Conservation (phyloP, 2,888 invertebrate species). For the Brachylomia viminalis region DNA sequence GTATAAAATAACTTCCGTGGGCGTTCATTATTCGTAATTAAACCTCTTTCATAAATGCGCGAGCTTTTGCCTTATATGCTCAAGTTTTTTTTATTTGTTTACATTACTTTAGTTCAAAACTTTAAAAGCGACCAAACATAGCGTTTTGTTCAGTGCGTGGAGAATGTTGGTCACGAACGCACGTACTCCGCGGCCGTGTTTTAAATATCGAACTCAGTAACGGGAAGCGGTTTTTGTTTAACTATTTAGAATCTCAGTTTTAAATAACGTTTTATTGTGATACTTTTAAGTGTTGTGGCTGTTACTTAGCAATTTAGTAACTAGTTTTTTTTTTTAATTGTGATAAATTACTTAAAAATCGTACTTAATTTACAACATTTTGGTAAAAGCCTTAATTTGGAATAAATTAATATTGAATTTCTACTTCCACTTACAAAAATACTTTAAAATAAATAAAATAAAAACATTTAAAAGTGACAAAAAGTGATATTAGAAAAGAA, state of each 20-base stretch:
- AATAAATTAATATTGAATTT: not conserved
- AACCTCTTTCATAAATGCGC: not conserved
- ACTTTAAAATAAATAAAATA: not conserved
- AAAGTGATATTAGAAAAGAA: constrained; percentile 34
- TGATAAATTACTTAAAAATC: constrained; percentile 19
- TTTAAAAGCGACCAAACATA: constrained; percentile 42
- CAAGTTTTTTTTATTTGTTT: constrained; percentile 47
- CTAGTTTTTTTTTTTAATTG: not conserved
- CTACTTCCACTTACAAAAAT: not conserved
- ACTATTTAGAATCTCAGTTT: constrained; percentile 40
- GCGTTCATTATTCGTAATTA: constrained; percentile 33
- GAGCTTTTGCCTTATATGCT: constrained; percentile 32
- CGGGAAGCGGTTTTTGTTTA: constrained; percentile 36
- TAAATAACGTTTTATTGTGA: constrained; percentile 10
- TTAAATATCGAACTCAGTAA: constrained; percentile 47
- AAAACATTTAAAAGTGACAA: not conserved
- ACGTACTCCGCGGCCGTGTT: constrained; percentile 55
- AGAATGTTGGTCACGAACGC: constrained; percentile 57
- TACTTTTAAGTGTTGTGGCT: constrained; percentile 10
- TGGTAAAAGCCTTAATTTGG: not conserved
- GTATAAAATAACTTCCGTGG: constrained; percentile 7
- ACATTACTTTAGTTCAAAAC: constrained; percentile 41
- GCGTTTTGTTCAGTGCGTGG: constrained; percentile 53
- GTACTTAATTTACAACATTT: constrained; percentile 12
- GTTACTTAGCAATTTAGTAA: constrained; percentile 38